Base-by-base conservation (phyloP, 1,140 invertebrate species). In the Pseudomyrmex flavicornis region DNA sequence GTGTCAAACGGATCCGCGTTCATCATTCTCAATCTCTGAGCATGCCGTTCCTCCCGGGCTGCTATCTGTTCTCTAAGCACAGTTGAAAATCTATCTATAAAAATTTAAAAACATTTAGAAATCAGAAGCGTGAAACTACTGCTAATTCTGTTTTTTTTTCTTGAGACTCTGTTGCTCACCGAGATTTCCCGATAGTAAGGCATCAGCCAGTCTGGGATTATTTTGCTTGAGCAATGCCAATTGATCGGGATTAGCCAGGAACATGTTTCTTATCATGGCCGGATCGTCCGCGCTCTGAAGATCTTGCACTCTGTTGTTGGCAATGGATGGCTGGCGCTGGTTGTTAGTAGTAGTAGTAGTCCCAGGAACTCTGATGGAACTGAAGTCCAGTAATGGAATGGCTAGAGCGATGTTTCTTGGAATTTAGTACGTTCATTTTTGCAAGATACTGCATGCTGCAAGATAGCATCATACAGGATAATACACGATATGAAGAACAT, bases 1-100 rank as follows among this genome's bases (percentile, higher is more conserved):
- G 97, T 96, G 94, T 99, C 98, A 94, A 99, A 99, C 0, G 98
- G 98, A 95, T 99, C 97, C 1, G 98, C 98, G 89, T 96, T 97
- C 93, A 99, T 96, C 96, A 99, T 97, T 91, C 97, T 96, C 20
- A 98, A 95, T 88, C 97, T 95, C 91, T 98, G 97, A 90, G 96
- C 95, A 89, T 99, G 97, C 26, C 97, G 94, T 89, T 98, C 97
- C 87, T 97, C 96, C 70, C 97, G 95, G 26, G 96, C 96, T 85
- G 96, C 95, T 84, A 98, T 96, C 94, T 98, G 97, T 92, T 98
- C 97, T 82, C 95, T 95, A 10, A 99, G 95, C 46, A 99, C 97
- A 66, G 95, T 95, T 2, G 96, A 95, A 95, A 99, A 99, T 76
- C 95, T 96, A 89, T 98, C 98, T 97, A 92, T 22, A 94, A 93